phyloP scores from a whole-genome alignment of 2,797 vertebrate species.

The Malacoctenus gilli region DNA sequence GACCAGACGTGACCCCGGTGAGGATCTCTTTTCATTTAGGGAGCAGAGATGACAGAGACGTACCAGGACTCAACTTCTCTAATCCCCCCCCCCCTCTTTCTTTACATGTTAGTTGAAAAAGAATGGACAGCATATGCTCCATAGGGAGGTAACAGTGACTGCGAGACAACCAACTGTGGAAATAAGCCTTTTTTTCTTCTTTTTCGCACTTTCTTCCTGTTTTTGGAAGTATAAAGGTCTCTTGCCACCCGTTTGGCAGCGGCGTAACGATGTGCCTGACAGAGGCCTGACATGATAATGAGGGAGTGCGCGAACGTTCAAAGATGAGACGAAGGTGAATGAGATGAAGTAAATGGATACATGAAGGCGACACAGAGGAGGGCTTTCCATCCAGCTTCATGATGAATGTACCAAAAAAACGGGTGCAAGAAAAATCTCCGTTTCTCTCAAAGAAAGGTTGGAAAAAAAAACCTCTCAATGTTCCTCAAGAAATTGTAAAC shows the following conservation, averaged over 20 bases:
- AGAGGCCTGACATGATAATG: slow-evolving; percentile 67
- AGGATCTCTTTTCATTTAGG: slow-evolving; percentile 69
- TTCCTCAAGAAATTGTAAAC: no score
- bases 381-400: slow-evolving; percentile 44
- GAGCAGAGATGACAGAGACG: slow-evolving; percentile 43
- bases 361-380: slow-evolving; percentile 53
- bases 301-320: slow-evolving; percentile 50
- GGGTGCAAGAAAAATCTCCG: no score
- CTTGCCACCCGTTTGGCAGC: slow-evolving; percentile 42
- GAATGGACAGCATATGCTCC: slow-evolving; percentile 25
- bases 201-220: slow-evolving; percentile 14
- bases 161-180: slow-evolving; percentile 55
- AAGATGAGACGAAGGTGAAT: slow-evolving; percentile 51
- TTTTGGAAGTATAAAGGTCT: slow-evolving; percentile 51
- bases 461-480: no score
- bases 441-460: no score
- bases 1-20: slow-evolving; percentile 86
- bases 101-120: slow-evolving; percentile 35
- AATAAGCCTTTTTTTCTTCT: slow-evolving; percentile 39
- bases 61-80: slow-evolving; percentile 11
- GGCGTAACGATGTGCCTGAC: slow-evolving; percentile 54
- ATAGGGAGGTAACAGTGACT: slow-evolving; percentile 11
- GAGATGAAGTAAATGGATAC: slow-evolving; percentile 57
- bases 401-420: slow-evolving; percentile 20
- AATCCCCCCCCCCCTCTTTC: neutral